Percentiles rank a stretch among this genome's conserved stretches.
Evolutionary conservation across 37 sponge, comb jelly and placozoan genomes (phyloP).

Genomic region (Crambe crambe): DNA sequence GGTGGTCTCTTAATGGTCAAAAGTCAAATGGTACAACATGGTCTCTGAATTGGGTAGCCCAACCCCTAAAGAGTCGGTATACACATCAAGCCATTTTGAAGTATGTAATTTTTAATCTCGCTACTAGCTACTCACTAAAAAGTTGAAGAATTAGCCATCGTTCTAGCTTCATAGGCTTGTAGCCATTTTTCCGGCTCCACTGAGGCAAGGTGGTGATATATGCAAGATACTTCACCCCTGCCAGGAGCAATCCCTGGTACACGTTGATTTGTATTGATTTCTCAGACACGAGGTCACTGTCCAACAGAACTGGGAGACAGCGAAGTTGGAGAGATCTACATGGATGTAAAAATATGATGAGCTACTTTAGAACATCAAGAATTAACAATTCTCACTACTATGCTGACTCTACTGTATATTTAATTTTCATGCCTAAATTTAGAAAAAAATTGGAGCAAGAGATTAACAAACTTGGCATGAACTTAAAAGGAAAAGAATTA

Average conservation of each 20-base stretch:
- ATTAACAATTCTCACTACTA: background rate
- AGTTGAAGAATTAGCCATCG: background rate
- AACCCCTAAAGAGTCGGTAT: too few species aligned
- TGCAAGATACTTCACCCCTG: conserved; percentile 50
- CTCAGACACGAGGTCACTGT: conserved; percentile 30
- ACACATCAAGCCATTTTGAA: too few species aligned
- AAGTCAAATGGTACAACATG: too few species aligned
- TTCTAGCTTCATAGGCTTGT: background rate
- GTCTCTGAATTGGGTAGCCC: too few species aligned
- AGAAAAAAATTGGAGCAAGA: too few species aligned
- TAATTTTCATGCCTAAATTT: too few species aligned
- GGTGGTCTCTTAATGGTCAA: too few species aligned
- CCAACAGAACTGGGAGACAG: conserved; percentile 55
- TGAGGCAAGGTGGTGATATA: conserved; percentile 24
- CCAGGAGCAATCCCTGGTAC: conserved; percentile 53
- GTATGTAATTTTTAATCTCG: too few species aligned
- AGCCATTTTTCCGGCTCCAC: conserved; percentile 5
- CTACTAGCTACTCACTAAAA: conserved; percentile 32
- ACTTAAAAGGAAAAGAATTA: too few species aligned
- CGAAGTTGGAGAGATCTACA: conserved; percentile 34
- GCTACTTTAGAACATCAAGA: background rate
- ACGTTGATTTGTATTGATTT: conserved; percentile 29
- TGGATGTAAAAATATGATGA: background rate
- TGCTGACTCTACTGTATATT: too few species aligned
- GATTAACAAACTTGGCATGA: too few species aligned